Percentiles rank a stretch among this genome's conserved stretches.
phyloP scores from a whole-genome alignment of 92 coral and sea anemone species.

The Porites lobata region DNA sequence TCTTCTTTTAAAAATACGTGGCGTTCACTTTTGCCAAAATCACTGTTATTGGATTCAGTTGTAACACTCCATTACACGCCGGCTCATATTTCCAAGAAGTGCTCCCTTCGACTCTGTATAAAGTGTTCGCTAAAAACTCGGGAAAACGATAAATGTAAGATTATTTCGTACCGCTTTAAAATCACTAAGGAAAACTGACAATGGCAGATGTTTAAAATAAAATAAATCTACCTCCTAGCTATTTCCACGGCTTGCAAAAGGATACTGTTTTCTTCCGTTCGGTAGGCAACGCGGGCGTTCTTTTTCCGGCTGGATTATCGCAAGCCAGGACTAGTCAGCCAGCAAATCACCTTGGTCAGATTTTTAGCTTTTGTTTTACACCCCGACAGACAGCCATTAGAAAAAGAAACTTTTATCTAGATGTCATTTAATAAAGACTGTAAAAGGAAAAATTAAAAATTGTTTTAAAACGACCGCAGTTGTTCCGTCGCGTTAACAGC shows the following conservation, averaged over 20 bases:
- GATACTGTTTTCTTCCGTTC: slow-evolving; percentile 6
- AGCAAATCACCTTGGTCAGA: not conserved
- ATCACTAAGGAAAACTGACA: slow-evolving; percentile 15
- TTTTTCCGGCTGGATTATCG: slow-evolving; percentile 2
- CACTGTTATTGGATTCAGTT: not conserved
- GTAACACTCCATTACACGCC: not conserved
- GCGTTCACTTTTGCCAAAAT: not conserved
- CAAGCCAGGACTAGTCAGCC: not conserved
- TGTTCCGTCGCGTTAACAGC: not conserved
- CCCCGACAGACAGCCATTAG: not conserved
- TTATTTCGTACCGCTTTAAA: slow-evolving; percentile 5
- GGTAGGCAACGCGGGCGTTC: slow-evolving; percentile 10
- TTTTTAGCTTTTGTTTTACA: not conserved
- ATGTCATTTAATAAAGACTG: not conserved
- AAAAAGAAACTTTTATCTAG: not conserved
- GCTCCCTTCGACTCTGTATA: not conserved
- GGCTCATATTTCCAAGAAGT: not conserved
- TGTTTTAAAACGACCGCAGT: not conserved
- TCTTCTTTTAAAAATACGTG: not conserved
- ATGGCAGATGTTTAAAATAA: not conserved
- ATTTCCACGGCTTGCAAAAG: not conserved
- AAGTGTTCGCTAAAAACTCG: not conserved
- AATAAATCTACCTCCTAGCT: slow-evolving; percentile 30
- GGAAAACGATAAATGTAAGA: not conserved
- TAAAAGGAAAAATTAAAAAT: not conserved